Percentiles rank a stretch among this genome's conserved stretches.
phyloP scores from a whole-genome alignment of 2,797 vertebrate genomes.

The Diglossa cyanea region DNA sequence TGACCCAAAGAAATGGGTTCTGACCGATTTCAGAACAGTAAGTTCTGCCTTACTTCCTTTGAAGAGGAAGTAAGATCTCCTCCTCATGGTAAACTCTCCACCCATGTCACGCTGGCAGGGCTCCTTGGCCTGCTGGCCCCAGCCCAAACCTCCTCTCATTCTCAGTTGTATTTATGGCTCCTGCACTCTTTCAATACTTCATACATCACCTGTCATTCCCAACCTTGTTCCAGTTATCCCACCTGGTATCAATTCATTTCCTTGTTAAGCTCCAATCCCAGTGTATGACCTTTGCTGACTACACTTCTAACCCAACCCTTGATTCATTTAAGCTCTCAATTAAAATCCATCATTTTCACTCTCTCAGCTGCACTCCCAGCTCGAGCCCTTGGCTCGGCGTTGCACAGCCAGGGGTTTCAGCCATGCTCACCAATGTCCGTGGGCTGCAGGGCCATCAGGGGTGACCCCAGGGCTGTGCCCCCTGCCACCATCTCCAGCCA shows the following conservation, averaged over 20 bases:
- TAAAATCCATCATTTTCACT: accelerated
- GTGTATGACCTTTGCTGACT: neutral
- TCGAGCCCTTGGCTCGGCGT: accelerated
- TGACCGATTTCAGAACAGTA: neutral
- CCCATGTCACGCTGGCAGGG: neutral
- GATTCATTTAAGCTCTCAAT: no score
- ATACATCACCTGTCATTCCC: neutral
- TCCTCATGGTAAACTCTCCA: neutral
- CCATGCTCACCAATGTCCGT: constrained; percentile 73
- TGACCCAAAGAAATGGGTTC: neutral
- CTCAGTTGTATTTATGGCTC: neutral
- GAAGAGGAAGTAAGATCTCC: neutral
- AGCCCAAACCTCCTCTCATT: neutral
- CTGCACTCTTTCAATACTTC: neutral
- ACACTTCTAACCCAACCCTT: neutral
- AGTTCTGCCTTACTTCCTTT: neutral
- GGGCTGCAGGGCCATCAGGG: constrained; percentile 72
- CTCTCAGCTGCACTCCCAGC: neutral
- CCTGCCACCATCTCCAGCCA: constrained; percentile 64
- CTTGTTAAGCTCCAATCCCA: neutral
- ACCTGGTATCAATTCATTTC: neutral
- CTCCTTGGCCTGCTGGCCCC: neutral
- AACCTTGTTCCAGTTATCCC: neutral
- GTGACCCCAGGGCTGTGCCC: constrained; percentile 42
- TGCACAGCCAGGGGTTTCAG: neutral